These are phyloP conservation scores for Gopherus evgoodei DNA, from an alignment of 2,113 vertebrate species.

Conservation along the genomic window DNA sequence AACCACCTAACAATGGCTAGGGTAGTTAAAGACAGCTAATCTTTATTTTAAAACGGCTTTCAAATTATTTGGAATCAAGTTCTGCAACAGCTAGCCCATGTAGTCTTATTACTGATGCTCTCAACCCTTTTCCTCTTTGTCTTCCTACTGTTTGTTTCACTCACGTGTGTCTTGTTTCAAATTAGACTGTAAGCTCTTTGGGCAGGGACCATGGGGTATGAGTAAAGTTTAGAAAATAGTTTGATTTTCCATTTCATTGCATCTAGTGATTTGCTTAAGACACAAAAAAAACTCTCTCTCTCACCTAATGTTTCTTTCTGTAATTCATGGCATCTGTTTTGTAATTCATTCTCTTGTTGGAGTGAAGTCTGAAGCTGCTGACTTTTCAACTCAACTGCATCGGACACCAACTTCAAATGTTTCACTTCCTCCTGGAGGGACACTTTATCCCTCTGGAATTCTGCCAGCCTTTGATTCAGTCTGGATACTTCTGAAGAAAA, in stretches of 20 bases:
- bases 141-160: rapidly evolving
- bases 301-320: constrained; percentile 81
- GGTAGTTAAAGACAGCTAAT: not conserved
- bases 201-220: rapidly evolving
- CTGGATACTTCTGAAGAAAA: constrained; percentile 78
- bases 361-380: constrained; percentile 77
- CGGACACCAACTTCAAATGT: constrained; percentile 67
- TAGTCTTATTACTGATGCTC: not conserved
- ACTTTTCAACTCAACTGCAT: constrained; percentile 68
- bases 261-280: not conserved
- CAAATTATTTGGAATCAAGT: not conserved
- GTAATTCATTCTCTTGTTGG: constrained; percentile 76
- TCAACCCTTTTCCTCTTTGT: not conserved
- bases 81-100: not conserved
- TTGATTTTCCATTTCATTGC: not conserved
- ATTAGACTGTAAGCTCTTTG: not conserved
- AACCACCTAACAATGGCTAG: not conserved
- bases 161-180: not conserved
- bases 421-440: constrained; percentile 79
- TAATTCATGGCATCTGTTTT: constrained; percentile 76
- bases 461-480: constrained; percentile 75
- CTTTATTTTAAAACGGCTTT: not conserved
- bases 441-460: constrained; percentile 69
- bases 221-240: not conserved
- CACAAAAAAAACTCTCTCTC: not conserved